Evolutionary conservation across 2,888 invertebrate species (phyloP).

Genomic region (Netelia virgata): DNA sequence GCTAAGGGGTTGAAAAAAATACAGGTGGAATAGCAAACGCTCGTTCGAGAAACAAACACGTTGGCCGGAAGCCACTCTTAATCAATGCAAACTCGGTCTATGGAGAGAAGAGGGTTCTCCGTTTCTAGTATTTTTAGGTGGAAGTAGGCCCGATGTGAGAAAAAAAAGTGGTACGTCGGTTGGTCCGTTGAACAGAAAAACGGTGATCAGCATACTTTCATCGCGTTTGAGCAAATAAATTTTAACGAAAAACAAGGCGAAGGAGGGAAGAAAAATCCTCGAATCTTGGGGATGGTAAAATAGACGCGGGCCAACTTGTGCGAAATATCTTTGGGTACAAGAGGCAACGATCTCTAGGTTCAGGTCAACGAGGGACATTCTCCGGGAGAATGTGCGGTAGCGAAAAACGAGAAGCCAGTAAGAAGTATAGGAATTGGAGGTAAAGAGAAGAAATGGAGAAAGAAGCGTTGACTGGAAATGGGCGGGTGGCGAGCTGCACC

Average conservation of each 20-base stretch:
- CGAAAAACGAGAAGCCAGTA: slow-evolving; percentile 39
- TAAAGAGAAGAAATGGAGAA: slow-evolving; percentile 22
- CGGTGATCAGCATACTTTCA: too few relatives aligned
- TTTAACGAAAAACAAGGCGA: too few relatives aligned
- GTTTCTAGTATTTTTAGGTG: not conserved
- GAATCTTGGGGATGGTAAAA: not conserved
- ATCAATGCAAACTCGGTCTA: slow-evolving; percentile 55
- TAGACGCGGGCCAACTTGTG: slow-evolving; percentile 5
- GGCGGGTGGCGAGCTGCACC: slow-evolving; percentile 18
- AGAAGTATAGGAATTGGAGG: slow-evolving; percentile 3
- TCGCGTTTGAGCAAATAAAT: too few relatives aligned
- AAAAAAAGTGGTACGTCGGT: not conserved
- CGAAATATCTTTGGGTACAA: slow-evolving; percentile 17
- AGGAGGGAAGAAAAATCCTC: not conserved
- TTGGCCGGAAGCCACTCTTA: slow-evolving; percentile 54
- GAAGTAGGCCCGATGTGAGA: not conserved
- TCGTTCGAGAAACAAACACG: slow-evolving; percentile 52
- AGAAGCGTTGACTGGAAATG: slow-evolving; percentile 42
- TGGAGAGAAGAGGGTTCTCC: not conserved
- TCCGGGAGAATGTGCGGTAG: slow-evolving; percentile 30
- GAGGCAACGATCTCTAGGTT: slow-evolving; percentile 44
- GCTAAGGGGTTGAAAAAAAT: slow-evolving; percentile 29
- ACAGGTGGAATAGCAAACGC: slow-evolving; percentile 22
- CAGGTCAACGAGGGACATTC: slow-evolving; percentile 51
- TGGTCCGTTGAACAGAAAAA: not conserved